Evolutionary conservation across 1,140 invertebrate genomes (phyloP), one percentile per base, ranked within the genome.

Genomic region (Homarus americanus): DNA sequence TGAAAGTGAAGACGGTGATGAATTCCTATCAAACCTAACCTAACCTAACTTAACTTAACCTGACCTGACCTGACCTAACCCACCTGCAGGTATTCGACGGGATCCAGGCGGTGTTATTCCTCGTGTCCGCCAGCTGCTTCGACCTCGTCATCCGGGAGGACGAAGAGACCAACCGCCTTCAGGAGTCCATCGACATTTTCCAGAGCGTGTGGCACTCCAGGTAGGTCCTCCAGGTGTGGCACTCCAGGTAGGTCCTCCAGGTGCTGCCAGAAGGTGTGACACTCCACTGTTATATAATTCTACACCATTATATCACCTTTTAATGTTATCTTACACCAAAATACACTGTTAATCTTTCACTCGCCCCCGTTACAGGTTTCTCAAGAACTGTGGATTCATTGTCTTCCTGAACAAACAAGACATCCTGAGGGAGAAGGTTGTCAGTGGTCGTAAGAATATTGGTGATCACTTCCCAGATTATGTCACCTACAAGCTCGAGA

Each of bases 341-440:
- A n/a, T n/a, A n/a, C n/a, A n/a, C n/a, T n/a, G n/a, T n/a, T n/a
- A n/a, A n/a, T n/a, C n/a, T n/a, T n/a, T 58, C 20, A 58, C 53
- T 58, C 17, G 20, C 53, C 24, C 15, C 24, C 20, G 1, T 20
- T 24, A 4, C 78, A 92, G 91, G 82, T 92, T 92, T 38, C 73
- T 97, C 1, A 94, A 96, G 78, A 95, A 96, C 87, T 96, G 96
- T 15, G 97, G 97, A 4, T 94, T 97, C 24, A 97, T 98, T 73
- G 95, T 97, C 0, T 97, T 97, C 94, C 94, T 97, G 17, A 97
- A 97, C 94, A 97, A 97, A 93, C 97, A 97, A 93, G 97, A 98
- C 94, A 94, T 97, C 3, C 94, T 98, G 58, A 95, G 96, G 93
- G 95, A 95, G 28, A 98, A 97, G 94, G 87, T 92, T 1, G 95